Evolutionary conservation across 1,140 invertebrate species (phyloP).

Genomic region (Steinernema khuongi): DNA sequence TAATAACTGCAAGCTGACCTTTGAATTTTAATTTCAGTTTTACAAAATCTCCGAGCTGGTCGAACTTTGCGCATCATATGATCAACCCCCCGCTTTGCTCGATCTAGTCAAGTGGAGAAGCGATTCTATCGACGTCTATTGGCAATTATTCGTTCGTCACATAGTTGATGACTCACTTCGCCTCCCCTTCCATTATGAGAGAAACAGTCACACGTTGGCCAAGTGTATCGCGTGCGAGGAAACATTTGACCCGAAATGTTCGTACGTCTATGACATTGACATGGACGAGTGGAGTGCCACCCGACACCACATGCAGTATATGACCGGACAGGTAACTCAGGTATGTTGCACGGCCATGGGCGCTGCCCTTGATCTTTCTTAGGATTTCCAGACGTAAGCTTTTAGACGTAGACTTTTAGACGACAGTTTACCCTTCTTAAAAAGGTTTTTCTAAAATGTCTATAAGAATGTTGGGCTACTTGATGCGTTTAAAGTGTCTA

Average conservation of each 20-base stretch:
- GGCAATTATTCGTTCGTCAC: slow-evolving; percentile 34
- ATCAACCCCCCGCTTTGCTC: slow-evolving; percentile 7
- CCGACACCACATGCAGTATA: slow-evolving; percentile 35
- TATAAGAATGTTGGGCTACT: too few species aligned
- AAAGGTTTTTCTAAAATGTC: too few species aligned
- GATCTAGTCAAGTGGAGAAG: slow-evolving; percentile 31
- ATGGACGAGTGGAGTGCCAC: slow-evolving; percentile 36
- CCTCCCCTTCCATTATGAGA: slow-evolving; percentile 38
- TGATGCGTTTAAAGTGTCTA: too few species aligned
- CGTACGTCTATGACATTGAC: slow-evolving; percentile 36
- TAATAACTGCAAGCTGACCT: too few species aligned
- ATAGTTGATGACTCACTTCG: slow-evolving; percentile 37
- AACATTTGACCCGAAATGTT: slow-evolving; percentile 37
- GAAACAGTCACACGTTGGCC: slow-evolving; percentile 40
- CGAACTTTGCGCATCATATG: slow-evolving; percentile 13
- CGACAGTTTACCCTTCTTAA: too few species aligned
- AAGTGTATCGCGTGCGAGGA: slow-evolving; percentile 41
- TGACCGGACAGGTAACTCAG: slow-evolving; percentile 39
- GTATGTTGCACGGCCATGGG: too few species aligned
- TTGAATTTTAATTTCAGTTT: slow-evolving; percentile 28
- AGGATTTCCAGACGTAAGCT: too few species aligned
- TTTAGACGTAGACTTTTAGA: too few species aligned
- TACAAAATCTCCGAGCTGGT: slow-evolving; percentile 28
- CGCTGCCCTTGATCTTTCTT: too few species aligned
- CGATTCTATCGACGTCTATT: slow-evolving; percentile 32